These are phyloP conservation scores for Leptinotarsa undecemlineata DNA, from an alignment of 1,140 invertebrate species.

Conservation along the genomic window DNA sequence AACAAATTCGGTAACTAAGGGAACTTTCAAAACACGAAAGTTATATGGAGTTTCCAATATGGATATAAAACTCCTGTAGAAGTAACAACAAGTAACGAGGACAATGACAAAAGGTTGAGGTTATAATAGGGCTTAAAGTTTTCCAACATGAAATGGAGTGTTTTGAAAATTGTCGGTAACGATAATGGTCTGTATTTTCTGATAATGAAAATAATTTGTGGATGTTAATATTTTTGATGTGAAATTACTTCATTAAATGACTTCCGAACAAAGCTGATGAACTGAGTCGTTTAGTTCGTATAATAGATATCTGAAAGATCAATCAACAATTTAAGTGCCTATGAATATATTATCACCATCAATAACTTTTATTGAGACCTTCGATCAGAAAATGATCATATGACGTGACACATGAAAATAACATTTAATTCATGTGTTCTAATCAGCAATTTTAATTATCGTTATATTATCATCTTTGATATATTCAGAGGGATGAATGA, in stretches of 20 bases:
- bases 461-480: too few relatives aligned
- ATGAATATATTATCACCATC: too few relatives aligned
- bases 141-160: neutral
- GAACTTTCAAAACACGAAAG: neutral
- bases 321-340: too few relatives aligned
- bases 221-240: neutral
- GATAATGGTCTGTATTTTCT: neutral
- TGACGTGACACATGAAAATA: too few relatives aligned
- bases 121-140: neutral
- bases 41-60: neutral
- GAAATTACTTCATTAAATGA: neutral
- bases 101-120: neutral
- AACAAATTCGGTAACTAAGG: neutral
- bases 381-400: too few relatives aligned
- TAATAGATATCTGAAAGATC: too few relatives aligned
- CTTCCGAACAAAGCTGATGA: neutral
- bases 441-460: too few relatives aligned
- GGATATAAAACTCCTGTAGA: neutral
- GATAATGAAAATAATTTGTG: neutral
- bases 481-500: too few relatives aligned
- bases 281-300: neutral
- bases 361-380: too few relatives aligned
- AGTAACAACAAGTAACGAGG: neutral
- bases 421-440: too few relatives aligned
- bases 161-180: neutral